Evolutionary conservation across 2,888 invertebrate genomes (phyloP).

Genomic region (Diabrotica balteata): DNA sequence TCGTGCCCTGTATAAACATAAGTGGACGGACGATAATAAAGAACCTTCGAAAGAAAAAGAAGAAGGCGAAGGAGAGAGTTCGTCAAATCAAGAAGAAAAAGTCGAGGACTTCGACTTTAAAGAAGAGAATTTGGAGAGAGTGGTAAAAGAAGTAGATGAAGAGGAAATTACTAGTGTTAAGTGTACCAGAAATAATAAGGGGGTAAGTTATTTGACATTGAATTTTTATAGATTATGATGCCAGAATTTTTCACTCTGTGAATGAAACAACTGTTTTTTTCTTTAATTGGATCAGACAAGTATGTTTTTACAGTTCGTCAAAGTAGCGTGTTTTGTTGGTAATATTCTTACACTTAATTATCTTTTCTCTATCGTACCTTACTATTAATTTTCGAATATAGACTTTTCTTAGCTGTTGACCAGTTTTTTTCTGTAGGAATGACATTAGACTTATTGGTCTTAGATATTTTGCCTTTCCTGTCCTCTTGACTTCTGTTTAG

Average conservation of each 20-base stretch:
- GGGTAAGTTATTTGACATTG: conserved; percentile 62
- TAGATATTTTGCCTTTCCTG: too few species aligned
- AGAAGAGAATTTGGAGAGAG: conserved; percentile 68
- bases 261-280: background rate
- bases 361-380: too few species aligned
- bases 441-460: too few species aligned
- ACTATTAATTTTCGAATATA: too few species aligned
- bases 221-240: background rate
- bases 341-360: too few species aligned
- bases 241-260: background rate
- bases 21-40: conserved; percentile 81
- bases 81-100: conserved; percentile 36
- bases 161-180: conserved; percentile 75
- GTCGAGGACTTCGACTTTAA: conserved; percentile 54
- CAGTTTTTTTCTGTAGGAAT: too few species aligned
- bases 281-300: background rate
- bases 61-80: conserved; percentile 26
- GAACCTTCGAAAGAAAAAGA: conserved; percentile 43
- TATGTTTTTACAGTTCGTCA: too few species aligned
- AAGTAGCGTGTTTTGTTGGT: too few species aligned
- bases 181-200: conserved; percentile 78
- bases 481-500: too few species aligned
- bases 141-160: conserved; percentile 68
- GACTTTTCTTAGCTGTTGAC: too few species aligned
- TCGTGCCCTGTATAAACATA: conserved; percentile 84